Evolutionary conservation across 2,113 vertebrate species (phyloP).

Genomic region (Elgaria multicarinata): DNA sequence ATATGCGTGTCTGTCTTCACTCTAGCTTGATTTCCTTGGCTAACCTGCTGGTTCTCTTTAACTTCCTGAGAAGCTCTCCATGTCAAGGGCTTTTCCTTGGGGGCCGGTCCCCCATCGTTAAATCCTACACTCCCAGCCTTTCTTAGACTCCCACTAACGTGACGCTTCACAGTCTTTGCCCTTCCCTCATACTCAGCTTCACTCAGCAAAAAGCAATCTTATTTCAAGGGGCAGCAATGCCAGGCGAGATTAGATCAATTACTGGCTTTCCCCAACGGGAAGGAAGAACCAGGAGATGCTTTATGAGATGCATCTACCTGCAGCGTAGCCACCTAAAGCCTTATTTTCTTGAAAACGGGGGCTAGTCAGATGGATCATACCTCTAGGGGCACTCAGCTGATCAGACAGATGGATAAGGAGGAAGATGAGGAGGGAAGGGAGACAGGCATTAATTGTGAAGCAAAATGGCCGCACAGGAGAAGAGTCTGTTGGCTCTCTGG

Average conservation of each 20-base stretch:
- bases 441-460: not conserved
- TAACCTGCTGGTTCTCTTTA: not conserved
- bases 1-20: not conserved
- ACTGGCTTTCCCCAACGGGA: constrained; percentile 45
- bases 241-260: constrained; percentile 60
- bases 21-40: constrained; percentile 3
- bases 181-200: constrained; percentile 60
- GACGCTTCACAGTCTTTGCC: constrained; percentile 3
- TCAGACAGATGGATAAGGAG: constrained; percentile 49
- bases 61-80: not conserved
- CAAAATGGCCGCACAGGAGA: constrained; percentile 29
- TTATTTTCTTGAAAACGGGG: constrained; percentile 27
- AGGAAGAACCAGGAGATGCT: constrained; percentile 15
- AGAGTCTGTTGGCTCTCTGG: not conserved
- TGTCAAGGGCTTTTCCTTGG: not conserved
- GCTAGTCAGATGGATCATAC: constrained; percentile 46
- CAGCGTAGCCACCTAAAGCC: not conserved
- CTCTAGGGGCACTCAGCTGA: constrained; percentile 22
- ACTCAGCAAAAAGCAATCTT: constrained; percentile 61
- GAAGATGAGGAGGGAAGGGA: not conserved
- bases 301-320: constrained; percentile 17
- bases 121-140: not conserved
- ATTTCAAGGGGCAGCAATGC: constrained; percentile 60
- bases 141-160: not conserved
- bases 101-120: constrained; percentile 15